phyloP scores from a whole-genome alignment of 2,888 invertebrate species.

The Cephonodes hylas region DNA sequence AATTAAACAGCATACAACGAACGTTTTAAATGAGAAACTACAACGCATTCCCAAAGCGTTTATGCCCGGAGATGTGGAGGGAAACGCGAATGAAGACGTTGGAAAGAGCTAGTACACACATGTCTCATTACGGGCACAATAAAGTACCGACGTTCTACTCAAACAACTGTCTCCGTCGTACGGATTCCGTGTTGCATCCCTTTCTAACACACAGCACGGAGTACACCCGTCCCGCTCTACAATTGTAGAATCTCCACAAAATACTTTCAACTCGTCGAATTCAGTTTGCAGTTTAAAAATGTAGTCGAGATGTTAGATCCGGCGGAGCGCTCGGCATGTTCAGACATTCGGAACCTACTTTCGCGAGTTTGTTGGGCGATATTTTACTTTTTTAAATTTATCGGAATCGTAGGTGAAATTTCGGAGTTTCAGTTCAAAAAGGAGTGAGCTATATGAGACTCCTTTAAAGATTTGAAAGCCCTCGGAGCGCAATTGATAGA shows the following conservation, averaged over 20 bases:
- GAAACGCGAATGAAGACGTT: neutral
- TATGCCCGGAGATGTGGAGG: neutral
- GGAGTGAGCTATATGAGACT: too few species aligned
- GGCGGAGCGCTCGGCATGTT: neutral
- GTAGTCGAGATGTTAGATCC: slow-evolving; percentile 2
- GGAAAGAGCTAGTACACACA: neutral
- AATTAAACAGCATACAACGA: neutral
- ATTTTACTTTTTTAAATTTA: neutral
- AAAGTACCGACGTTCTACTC: slow-evolving; percentile 38
- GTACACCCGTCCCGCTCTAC: neutral
- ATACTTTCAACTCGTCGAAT: slow-evolving; percentile 7
- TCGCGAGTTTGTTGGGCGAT: neutral
- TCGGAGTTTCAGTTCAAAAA: too few species aligned
- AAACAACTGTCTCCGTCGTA: slow-evolving; percentile 33
- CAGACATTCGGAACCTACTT: neutral
- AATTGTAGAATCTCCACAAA: slow-evolving; percentile 1
- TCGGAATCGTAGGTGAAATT: too few species aligned
- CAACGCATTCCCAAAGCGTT: neutral
- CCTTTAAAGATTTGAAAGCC: too few species aligned
- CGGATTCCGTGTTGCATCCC: slow-evolving; percentile 35
- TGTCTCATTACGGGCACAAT: slow-evolving; percentile 51
- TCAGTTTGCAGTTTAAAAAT: slow-evolving; percentile 10
- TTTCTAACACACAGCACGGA: neutral
- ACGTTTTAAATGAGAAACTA: neutral
- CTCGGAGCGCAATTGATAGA: too few species aligned